These are phyloP conservation scores for Chunga burmeisteri DNA, from an alignment of 2,113 vertebrate species.

Conservation along the genomic window DNA sequence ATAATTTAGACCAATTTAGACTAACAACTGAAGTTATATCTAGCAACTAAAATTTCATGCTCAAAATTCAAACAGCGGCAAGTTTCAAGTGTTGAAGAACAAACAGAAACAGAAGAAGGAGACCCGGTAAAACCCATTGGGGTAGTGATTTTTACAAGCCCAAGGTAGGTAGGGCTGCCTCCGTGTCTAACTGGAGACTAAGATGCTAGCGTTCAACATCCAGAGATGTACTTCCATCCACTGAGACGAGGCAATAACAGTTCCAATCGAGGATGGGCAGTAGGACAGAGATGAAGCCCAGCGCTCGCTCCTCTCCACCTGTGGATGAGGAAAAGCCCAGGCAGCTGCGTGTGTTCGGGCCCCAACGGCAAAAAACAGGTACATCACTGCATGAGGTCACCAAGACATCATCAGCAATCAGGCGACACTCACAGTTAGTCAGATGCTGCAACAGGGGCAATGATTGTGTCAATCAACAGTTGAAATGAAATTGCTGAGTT, in stretches of 20 bases:
- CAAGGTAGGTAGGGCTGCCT: not conserved
- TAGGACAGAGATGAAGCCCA: not conserved
- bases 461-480: not conserved
- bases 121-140: not conserved
- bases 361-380: not conserved
- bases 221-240: not conserved
- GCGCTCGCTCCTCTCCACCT: accelerated
- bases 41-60: not conserved
- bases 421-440: not conserved
- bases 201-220: accelerated
- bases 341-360: accelerated
- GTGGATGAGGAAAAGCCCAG: not conserved
- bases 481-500: not conserved
- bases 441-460: not conserved
- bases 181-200: not conserved
- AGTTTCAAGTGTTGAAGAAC: not conserved
- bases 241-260: not conserved
- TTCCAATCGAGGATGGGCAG: not conserved
- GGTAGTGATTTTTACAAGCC: not conserved
- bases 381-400: not conserved
- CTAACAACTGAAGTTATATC: not conserved
- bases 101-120: not conserved
- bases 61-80: not conserved
- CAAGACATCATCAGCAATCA: not conserved
- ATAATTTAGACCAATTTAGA: not conserved